These are phyloP conservation scores for Leptinotarsa peninsularis DNA, from an alignment of 2,888 invertebrate species.

Conservation along the genomic window DNA sequence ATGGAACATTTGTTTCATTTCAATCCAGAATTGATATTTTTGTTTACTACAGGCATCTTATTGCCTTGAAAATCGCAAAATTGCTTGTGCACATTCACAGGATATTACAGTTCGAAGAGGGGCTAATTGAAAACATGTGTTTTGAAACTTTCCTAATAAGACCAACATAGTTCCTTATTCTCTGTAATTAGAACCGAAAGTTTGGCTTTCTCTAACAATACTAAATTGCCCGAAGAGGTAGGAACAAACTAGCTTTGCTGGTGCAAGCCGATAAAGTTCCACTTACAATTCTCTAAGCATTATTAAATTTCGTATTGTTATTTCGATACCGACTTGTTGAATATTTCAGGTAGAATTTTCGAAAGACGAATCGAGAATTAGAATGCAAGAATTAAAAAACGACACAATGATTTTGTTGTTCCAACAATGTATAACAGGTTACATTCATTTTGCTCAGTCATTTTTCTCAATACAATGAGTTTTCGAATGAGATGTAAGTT, in stretches of 20 bases:
- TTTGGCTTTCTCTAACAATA: constrained; percentile 4
- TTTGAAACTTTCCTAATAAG: constrained; percentile 12
- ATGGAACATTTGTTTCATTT: background rate
- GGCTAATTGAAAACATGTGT: constrained; percentile 19
- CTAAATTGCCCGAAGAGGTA: background rate
- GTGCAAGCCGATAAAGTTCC: background rate
- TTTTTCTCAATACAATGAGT: too few species aligned
- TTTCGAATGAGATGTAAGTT: too few species aligned
- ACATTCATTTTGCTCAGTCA: too few species aligned
- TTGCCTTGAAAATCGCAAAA: constrained; percentile 13
- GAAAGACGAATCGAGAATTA: too few species aligned
- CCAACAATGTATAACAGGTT: too few species aligned
- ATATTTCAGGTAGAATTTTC: too few species aligned
- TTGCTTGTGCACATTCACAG: background rate
- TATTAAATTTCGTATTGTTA: too few species aligned
- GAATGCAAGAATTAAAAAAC: too few species aligned
- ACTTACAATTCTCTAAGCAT: too few species aligned
- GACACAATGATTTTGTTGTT: too few species aligned
- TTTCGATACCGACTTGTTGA: too few species aligned
- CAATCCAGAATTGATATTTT: background rate
- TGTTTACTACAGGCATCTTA: background rate
- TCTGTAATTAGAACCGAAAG: constrained; percentile 8
- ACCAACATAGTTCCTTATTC: constrained; percentile 3
- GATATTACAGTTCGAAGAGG: background rate
- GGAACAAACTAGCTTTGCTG: background rate